These are phyloP conservation scores for Nyctibius bracteatus DNA, from an alignment of 2,113 vertebrate species.

Conservation along the genomic window DNA sequence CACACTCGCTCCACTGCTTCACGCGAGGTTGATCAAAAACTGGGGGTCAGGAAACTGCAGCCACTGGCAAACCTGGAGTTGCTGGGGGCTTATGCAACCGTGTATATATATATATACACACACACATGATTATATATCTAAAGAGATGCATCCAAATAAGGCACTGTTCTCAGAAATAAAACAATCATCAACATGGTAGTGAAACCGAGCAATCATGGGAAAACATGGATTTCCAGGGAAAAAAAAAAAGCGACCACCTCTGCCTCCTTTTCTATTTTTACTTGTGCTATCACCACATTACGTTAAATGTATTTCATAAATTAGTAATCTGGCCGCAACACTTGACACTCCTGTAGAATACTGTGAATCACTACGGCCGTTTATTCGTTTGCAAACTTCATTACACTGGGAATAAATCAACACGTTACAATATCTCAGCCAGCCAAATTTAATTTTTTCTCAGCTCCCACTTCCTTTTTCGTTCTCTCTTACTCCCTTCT, in stretches of 20 bases:
- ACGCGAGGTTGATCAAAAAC: constrained; percentile 9
- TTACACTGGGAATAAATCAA: constrained; percentile 78
- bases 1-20: constrained; percentile 36
- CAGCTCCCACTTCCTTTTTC: constrained; percentile 49
- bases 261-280: constrained; percentile 71
- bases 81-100: not conserved
- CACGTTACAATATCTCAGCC: constrained; percentile 64
- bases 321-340: constrained; percentile 75
- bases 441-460: constrained; percentile 66
- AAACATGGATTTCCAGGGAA: constrained; percentile 31
- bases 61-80: not conserved
- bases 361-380: constrained; percentile 70
- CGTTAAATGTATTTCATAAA: constrained; percentile 80
- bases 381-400: constrained; percentile 82
- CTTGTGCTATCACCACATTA: constrained; percentile 74
- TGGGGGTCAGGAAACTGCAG: not conserved
- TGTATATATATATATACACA: not conserved
- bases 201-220: not conserved
- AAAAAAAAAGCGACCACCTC: not conserved
- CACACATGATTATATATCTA: not conserved
- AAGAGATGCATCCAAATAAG: not conserved
- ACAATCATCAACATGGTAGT: not conserved
- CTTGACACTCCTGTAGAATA: constrained; percentile 74
- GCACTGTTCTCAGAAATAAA: not conserved
- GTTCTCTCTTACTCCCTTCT: constrained; percentile 34